Conservation (phyloP, 1,140 invertebrate species). For the Leptopilina clavipes region DNA sequence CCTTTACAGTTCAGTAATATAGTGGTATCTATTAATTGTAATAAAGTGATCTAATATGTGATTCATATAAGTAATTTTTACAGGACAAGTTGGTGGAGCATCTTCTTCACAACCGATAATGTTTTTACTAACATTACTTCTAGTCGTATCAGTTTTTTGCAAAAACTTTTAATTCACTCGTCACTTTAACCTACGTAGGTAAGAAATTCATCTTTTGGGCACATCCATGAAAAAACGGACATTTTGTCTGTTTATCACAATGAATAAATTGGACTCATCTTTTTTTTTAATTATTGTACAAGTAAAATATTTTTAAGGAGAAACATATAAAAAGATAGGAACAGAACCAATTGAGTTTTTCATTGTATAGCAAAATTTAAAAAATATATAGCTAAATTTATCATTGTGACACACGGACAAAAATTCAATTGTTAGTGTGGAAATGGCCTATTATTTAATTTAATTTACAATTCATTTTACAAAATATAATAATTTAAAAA, state of each 20-base stretch:
- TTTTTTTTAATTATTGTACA: too few species aligned
- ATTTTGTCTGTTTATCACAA: too few species aligned
- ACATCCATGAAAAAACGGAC: too few species aligned
- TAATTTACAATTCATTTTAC: background rate
- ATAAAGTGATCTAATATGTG: background rate
- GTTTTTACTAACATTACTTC: background rate
- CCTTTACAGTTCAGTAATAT: background rate
- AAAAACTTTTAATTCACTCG: background rate
- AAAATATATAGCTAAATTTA: too few species aligned
- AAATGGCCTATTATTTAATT: background rate
- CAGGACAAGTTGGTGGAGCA: background rate
- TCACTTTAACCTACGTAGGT: constrained; percentile 8
- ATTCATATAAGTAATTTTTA: background rate
- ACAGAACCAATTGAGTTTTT: too few species aligned
- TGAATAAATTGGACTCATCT: too few species aligned
- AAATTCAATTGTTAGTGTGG: too few species aligned
- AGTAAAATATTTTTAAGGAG: too few species aligned
- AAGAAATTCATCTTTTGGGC: background rate
- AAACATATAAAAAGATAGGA: too few species aligned
- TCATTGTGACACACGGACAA: too few species aligned
- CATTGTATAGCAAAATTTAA: too few species aligned
- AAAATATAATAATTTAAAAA: background rate
- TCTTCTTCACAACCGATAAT: background rate
- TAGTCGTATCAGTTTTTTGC: background rate
- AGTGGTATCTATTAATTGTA: background rate